Evolutionary conservation across 2,888 invertebrate genomes (phyloP).

Genomic region (Protonemura montana): DNA sequence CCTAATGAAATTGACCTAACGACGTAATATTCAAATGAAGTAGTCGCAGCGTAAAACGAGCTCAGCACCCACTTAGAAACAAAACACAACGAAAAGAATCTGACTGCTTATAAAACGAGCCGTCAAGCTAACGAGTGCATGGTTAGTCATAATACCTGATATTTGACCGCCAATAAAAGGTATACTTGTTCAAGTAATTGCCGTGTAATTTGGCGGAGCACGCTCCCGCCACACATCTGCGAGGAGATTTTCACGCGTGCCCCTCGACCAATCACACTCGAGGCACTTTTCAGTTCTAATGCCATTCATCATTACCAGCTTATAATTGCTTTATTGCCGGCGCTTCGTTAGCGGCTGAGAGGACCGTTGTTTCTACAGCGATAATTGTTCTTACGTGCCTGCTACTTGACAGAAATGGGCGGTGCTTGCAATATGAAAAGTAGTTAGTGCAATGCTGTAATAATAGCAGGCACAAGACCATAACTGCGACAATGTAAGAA

Average conservation of each 20-base stretch:
- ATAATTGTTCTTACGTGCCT: background rate
- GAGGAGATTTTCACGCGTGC: background rate
- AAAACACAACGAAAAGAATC: too few relatives aligned
- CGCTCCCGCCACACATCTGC: background rate
- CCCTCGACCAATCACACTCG: background rate
- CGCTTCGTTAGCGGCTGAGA: constrained; percentile 7
- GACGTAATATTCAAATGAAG: too few relatives aligned
- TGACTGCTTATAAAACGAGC: background rate
- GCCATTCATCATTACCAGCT: background rate
- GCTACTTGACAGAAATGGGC: background rate
- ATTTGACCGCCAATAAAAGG: constrained; percentile 12
- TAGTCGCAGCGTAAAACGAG: too few relatives aligned
- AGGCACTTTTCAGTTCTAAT: background rate
- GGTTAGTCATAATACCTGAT: background rate
- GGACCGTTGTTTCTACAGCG: background rate
- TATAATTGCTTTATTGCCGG: background rate
- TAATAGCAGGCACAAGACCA: background rate
- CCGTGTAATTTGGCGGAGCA: background rate
- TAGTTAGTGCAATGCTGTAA: background rate
- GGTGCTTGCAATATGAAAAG: background rate
- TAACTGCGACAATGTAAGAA: background rate
- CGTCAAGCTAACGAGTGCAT: background rate
- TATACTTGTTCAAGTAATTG: background rate
- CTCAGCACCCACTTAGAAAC: too few relatives aligned
- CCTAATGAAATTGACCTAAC: too few relatives aligned